A percentile compares a stretch with the other conserved stretches of the same genome.
Evolutionary conservation across 2,113 vertebrate species (phyloP).

Genomic region (Oryctolagus cuniculus): DNA sequence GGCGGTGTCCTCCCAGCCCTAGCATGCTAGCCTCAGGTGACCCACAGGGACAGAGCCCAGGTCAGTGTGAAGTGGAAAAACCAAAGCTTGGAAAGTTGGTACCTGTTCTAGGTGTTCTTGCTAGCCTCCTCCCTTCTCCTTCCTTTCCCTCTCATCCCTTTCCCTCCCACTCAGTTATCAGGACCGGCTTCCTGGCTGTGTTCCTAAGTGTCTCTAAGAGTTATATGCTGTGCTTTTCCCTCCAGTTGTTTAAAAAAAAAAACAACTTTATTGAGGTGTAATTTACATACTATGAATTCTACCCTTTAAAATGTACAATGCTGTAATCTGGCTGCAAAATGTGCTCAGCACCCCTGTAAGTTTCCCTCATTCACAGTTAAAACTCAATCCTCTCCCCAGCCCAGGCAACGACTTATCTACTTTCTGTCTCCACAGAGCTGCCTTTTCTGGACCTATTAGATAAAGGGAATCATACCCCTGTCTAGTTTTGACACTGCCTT

Average conservation of each 20-base stretch:
- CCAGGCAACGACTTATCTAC: neutral
- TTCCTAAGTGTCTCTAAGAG: neutral
- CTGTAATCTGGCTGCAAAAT: neutral
- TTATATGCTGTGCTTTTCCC: neutral
- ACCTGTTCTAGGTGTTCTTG: neutral
- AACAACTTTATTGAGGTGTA: neutral
- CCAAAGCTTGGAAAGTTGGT: neutral
- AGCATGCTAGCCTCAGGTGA: fast-evolving
- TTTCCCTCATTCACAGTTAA: neutral
- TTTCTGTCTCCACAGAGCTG: neutral
- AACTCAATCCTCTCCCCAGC: neutral
- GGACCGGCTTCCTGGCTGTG: neutral
- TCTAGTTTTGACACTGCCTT: conserved; percentile 34
- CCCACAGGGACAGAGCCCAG: neutral
- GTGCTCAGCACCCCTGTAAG: neutral
- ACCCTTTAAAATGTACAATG: neutral
- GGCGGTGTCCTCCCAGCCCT: neutral
- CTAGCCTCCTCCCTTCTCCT: neutral
- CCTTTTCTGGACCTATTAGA: neutral
- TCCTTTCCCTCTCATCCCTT: neutral
- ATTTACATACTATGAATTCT: neutral
- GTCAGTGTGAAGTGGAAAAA: neutral
- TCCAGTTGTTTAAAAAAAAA: neutral
- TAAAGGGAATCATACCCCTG: neutral
- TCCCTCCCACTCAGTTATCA: neutral